A percentile compares a stretch with the other conserved stretches of the same genome.
phyloP scores from a whole-genome alignment of 2,888 invertebrate species.

The Melanostoma mellinum region DNA sequence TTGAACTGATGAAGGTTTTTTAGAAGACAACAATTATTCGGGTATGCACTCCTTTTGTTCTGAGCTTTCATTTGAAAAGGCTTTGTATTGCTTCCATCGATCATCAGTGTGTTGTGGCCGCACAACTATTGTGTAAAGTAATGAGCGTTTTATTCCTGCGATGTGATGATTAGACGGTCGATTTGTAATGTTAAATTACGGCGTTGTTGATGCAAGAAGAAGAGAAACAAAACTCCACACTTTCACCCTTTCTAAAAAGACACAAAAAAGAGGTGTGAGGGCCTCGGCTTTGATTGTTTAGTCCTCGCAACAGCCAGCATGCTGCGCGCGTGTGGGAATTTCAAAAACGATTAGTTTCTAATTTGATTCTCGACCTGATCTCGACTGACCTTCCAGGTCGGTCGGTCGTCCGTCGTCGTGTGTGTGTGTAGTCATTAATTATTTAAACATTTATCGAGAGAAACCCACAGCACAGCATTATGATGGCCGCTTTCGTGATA shows the following conservation, averaged over 20 bases:
- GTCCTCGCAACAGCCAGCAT: conserved; percentile 19
- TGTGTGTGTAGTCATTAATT: conserved; percentile 65
- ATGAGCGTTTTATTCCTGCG: too few species aligned
- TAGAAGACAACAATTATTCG: conserved; percentile 2
- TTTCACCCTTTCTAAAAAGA: conserved; percentile 53
- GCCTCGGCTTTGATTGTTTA: conserved; percentile 3
- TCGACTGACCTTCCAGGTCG: conserved; percentile 65
- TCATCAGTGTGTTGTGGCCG: conserved; percentile 16
- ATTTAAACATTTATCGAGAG: conserved; percentile 67
- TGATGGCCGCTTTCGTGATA: conserved; percentile 31
- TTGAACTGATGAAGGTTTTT: too few species aligned
- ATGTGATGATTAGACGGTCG: background rate
- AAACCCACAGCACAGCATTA: conserved; percentile 53
- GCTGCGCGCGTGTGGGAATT: conserved; percentile 53
- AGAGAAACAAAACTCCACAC: conserved; percentile 41
- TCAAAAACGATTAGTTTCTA: conserved; percentile 71
- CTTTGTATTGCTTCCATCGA: conserved; percentile 37
- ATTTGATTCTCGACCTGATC: conserved; percentile 70
- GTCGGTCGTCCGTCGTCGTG: background rate
- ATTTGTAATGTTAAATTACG: conserved; percentile 57
- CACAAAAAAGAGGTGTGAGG: conserved; percentile 48
- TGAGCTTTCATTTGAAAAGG: background rate
- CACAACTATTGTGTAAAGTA: too few species aligned
- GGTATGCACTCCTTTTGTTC: conserved; percentile 43
- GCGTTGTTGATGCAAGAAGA: background rate